Conservation (phyloP, 2,113 vertebrate genomes). For the Phylloscopus whistleri region DNA sequence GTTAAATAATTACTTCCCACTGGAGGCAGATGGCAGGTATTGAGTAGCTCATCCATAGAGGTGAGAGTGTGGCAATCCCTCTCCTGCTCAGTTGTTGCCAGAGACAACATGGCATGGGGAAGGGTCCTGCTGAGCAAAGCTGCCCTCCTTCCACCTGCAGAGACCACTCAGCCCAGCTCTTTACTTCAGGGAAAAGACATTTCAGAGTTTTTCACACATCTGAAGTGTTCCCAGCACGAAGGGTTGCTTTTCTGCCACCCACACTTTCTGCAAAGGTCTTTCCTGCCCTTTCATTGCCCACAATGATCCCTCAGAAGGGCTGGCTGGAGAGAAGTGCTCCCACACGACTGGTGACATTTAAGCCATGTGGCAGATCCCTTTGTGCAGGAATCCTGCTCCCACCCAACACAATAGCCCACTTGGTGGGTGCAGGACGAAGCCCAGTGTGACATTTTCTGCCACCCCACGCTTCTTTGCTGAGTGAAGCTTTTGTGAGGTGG, state of each 20-base stretch:
- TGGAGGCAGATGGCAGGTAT: background rate
- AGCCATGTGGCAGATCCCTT: background rate
- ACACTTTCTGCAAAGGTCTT: slow-evolving; percentile 4
- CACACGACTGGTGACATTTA: slow-evolving; percentile 62
- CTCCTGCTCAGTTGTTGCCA: background rate
- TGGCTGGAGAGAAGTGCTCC: slow-evolving; percentile 7
- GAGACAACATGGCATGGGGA: background rate
- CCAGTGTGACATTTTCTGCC: slow-evolving; percentile 54
- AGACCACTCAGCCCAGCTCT: background rate
- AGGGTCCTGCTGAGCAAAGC: background rate
- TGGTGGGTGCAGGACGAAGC: background rate
- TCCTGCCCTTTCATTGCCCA: slow-evolving; percentile 38
- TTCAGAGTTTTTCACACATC: background rate
- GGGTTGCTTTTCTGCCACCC: slow-evolving; percentile 21
- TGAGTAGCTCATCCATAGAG: background rate
- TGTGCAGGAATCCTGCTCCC: background rate
- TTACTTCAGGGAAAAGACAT: background rate
- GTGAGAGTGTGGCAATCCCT: background rate
- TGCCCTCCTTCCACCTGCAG: background rate
- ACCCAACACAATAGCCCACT: slow-evolving; percentile 1
- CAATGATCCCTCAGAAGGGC: slow-evolving; percentile 39
- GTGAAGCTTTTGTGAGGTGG: slow-evolving; percentile 44
- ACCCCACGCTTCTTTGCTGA: slow-evolving; percentile 39
- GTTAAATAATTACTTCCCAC: background rate
- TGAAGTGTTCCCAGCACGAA: background rate